Conservation (phyloP, 2,797 vertebrate species). For the Cichlasoma orientale region DNA sequence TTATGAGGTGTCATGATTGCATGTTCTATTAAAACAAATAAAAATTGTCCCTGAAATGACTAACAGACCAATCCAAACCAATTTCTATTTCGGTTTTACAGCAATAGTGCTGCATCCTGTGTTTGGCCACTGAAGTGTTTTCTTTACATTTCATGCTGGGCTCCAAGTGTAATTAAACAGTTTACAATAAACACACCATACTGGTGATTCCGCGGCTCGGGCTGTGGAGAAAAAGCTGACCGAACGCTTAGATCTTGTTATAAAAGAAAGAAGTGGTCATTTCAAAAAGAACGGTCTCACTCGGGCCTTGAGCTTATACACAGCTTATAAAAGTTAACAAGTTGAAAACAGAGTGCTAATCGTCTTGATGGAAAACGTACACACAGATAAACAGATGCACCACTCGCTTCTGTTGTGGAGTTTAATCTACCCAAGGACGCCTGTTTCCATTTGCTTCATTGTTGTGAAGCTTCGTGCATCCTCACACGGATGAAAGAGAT, state of each 20-base stretch:
- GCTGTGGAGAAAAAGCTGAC: constrained; percentile 6
- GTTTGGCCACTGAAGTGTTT: constrained; percentile 48
- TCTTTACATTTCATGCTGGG: constrained; percentile 49
- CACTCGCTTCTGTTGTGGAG: constrained; percentile 42
- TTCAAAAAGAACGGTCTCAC: constrained; percentile 32
- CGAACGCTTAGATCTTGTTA: constrained; percentile 29
- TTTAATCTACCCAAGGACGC: constrained; percentile 57
- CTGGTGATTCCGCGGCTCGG: constrained; percentile 5
- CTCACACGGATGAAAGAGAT: constrained; percentile 57
- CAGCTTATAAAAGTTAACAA: constrained; percentile 66
- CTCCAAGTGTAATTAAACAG: constrained; percentile 52
- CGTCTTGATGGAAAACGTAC: constrained; percentile 57
- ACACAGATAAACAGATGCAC: constrained; percentile 39
- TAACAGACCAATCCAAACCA: constrained; percentile 55
- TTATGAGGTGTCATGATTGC: constrained; percentile 76
- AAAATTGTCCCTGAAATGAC: constrained; percentile 65
- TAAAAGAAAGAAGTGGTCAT: constrained; percentile 32
- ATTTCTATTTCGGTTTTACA: constrained; percentile 64
- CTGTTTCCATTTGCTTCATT: constrained; percentile 63
- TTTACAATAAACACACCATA: constrained; percentile 53
- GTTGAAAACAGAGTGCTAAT: constrained; percentile 56
- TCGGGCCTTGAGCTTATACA: constrained; percentile 24
- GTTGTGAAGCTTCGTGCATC: constrained; percentile 57
- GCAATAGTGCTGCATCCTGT: constrained; percentile 52
- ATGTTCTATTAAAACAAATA: constrained; percentile 60